These are phyloP conservation scores for Drosophila macrospina DNA, from an alignment of 2,888 invertebrate genomes.

Conservation along the genomic window DNA sequence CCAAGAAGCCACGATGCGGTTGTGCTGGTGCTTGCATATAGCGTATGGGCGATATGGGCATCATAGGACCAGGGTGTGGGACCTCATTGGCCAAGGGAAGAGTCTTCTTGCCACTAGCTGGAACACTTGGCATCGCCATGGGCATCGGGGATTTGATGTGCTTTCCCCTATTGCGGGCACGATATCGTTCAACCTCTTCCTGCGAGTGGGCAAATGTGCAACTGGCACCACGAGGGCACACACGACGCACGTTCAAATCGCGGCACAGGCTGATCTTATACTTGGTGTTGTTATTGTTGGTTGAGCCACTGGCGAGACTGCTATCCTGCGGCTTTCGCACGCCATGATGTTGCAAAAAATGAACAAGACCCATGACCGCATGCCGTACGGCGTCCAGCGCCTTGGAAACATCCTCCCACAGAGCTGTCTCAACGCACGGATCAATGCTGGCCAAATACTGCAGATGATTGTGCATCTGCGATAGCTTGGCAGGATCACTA, in stretches of 20 bases:
- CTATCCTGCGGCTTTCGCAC: conserved; percentile 88
- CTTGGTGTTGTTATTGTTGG: conserved; percentile 89
- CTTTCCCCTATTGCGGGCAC: conserved; percentile 88
- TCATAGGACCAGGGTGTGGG: conserved; percentile 31
- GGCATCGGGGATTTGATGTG: conserved; percentile 82
- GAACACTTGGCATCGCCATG: conserved; percentile 42
- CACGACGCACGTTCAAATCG: conserved; percentile 91
- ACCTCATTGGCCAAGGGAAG: conserved; percentile 49
- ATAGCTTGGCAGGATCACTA: conserved; percentile 92
- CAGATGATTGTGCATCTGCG: conserved; percentile 91
- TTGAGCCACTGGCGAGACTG: conserved; percentile 82
- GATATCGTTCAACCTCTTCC: conserved; percentile 93
- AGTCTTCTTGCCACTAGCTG: conserved; percentile 65
- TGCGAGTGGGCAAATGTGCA: conserved; percentile 97
- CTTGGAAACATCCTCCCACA: conserved; percentile 88
- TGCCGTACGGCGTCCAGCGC: conserved; percentile 89
- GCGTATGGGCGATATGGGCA: conserved; percentile 73
- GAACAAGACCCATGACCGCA: conserved; percentile 91
- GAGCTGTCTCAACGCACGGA: conserved; percentile 90
- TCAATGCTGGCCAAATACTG: conserved; percentile 95
- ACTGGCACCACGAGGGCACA: conserved; percentile 93
- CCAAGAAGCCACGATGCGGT: conserved; percentile 52
- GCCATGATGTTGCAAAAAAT: conserved; percentile 91
- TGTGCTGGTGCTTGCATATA: conserved; percentile 45
- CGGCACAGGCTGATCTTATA: conserved; percentile 97